A percentile compares a stretch with the other conserved stretches of the same genome.
These are phyloP conservation scores for Thunnus maccoyii DNA, from an alignment of 2,113 vertebrate species.

Conservation along the genomic window DNA sequence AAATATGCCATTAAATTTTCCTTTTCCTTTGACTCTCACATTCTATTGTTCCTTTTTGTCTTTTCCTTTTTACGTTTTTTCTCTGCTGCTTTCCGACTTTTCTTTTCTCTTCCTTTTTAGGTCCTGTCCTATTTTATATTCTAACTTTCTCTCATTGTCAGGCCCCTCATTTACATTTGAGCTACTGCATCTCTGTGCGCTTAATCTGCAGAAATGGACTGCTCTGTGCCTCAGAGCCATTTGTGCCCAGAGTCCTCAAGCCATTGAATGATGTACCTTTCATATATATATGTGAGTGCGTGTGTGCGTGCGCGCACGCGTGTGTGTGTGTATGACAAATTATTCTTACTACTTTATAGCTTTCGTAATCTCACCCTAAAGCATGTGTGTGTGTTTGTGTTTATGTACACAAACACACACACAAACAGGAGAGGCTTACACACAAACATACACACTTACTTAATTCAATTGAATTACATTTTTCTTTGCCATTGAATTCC, in stretches of 20 bases:
- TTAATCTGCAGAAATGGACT: conserved; percentile 67
- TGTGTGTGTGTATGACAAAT: conserved; percentile 12
- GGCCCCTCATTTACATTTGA: conserved; percentile 61
- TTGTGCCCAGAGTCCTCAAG: conserved; percentile 35
- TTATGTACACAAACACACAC: conserved; percentile 8
- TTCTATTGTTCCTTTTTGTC: neutral
- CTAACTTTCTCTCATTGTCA: neutral
- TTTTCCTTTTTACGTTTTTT: neutral
- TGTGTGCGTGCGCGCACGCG: neutral
- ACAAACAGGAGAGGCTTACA: conserved; percentile 20
- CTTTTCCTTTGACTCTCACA: conserved; percentile 11
- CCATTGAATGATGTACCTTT: conserved; percentile 8
- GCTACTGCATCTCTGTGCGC: conserved; percentile 30
- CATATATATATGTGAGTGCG: conserved; percentile 6
- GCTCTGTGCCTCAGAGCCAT: conserved; percentile 3
- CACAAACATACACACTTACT: neutral
- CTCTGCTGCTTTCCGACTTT: neutral
- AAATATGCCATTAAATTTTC: conserved; percentile 27
- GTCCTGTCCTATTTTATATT: conserved; percentile 12
- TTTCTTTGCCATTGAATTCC: neutral
- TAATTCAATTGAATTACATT: neutral
- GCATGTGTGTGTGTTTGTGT: conserved; percentile 24
- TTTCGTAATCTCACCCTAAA: conserved; percentile 66
- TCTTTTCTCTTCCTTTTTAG: neutral
- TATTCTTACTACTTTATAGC: conserved; percentile 49